A percentile compares a stretch with the other conserved stretches of the same genome.
Evolutionary conservation across 2,113 vertebrate genomes (phyloP).

Genomic region (Phyllostomus hastatus): DNA sequence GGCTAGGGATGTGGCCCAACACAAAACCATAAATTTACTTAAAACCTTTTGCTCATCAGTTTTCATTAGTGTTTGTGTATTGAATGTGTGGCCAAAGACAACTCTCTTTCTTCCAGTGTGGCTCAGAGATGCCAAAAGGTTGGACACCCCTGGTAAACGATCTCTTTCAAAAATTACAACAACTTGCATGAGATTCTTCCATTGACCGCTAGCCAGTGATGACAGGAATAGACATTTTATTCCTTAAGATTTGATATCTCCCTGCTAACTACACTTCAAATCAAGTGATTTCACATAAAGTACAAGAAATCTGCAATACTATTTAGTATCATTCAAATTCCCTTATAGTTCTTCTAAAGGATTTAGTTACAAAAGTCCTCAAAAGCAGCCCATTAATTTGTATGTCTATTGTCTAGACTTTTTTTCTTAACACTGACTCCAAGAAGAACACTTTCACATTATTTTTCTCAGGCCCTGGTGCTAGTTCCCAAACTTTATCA

Average conservation of each 20-base stretch:
- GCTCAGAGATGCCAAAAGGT: no score
- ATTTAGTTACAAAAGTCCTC: not conserved
- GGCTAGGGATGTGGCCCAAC: no score
- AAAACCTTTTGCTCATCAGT: no score
- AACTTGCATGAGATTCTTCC: not conserved
- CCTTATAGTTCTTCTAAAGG: not conserved
- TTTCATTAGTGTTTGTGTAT: no score
- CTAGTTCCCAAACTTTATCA: not conserved
- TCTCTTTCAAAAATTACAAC: constrained; percentile 8
- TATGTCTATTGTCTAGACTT: not conserved
- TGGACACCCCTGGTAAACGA: not conserved
- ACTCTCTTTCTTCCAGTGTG: no score
- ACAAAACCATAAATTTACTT: no score
- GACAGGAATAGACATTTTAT: not conserved
- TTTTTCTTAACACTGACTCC: not conserved
- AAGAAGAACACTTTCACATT: not conserved
- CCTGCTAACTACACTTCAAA: not conserved
- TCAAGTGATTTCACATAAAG: not conserved
- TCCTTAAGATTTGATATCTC: not conserved
- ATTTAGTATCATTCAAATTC: not conserved
- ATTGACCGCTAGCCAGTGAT: not conserved
- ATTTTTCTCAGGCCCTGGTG: not conserved
- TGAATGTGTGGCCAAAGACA: no score
- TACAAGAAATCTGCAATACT: not conserved
- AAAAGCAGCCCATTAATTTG: not conserved